phyloP scores from a whole-genome alignment of 2,113 vertebrate genomes.

The Tetrao urogallus region DNA sequence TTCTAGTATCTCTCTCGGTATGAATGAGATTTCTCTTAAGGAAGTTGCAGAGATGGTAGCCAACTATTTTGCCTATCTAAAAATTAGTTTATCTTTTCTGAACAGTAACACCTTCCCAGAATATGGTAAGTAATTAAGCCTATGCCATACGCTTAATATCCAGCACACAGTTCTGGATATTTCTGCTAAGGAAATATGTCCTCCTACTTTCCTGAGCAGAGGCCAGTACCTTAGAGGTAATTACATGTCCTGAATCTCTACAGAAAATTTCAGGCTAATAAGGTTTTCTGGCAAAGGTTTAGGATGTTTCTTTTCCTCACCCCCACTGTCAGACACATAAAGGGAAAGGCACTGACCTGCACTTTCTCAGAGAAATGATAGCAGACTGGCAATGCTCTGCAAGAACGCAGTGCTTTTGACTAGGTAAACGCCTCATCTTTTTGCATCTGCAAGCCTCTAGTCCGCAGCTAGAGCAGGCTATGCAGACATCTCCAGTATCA shows the following conservation, averaged over 20 bases:
- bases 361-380: not conserved
- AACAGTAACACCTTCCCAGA: not conserved
- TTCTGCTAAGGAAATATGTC: not conserved
- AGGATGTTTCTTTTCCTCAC: not conserved
- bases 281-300: not conserved
- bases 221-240: not conserved
- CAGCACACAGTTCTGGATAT: not conserved
- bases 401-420: not conserved
- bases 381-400: not conserved
- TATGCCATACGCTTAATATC: slow-evolving; percentile 13
- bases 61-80: not conserved
- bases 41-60: not conserved
- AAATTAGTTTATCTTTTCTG: not conserved
- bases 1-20: slow-evolving; percentile 32
- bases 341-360: not conserved
- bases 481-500: not conserved
- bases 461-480: not conserved
- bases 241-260: slow-evolving; percentile 17
- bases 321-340: not conserved
- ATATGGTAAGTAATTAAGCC: not conserved
- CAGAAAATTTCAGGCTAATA: slow-evolving; percentile 8
- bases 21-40: not conserved
- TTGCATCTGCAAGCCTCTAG: not conserved
- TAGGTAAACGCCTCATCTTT: not conserved
- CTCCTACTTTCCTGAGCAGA: not conserved